These are phyloP conservation scores for Liolophura sinensis DNA, from an alignment of 1,140 invertebrate genomes.

Conservation along the genomic window DNA sequence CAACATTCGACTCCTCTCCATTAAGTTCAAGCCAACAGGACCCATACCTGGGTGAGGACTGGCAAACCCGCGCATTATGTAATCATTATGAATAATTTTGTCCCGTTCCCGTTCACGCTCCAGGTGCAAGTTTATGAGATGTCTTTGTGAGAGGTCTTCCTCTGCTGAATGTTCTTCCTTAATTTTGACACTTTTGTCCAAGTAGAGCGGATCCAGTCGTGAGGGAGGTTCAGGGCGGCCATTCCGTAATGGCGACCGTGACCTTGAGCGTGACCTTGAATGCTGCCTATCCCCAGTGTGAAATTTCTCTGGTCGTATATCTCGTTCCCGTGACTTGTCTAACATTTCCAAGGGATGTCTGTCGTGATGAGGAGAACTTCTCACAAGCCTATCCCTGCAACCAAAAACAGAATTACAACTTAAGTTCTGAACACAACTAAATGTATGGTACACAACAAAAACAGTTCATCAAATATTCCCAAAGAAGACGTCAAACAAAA, in stretches of 20 bases:
- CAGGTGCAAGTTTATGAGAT: constrained; percentile 1
- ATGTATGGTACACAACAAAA: no score
- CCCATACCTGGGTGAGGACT: constrained; percentile 9
- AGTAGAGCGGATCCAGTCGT: constrained; percentile 24
- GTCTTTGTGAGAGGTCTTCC: constrained; percentile 23
- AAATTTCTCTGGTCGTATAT: constrained; percentile 18
- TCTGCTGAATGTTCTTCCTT: constrained; percentile 39
- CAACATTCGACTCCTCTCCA: constrained; percentile 27
- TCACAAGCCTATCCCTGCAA: no score
- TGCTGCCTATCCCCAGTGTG: constrained; percentile 21
- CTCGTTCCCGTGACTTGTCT: constrained; percentile 15
- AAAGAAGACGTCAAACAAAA: no score
- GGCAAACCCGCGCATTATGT: constrained; percentile 9
- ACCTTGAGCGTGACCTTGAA: constrained; percentile 30
- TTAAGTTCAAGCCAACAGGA: constrained; percentile 12
- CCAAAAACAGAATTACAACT: no score
- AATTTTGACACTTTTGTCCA: constrained; percentile 32
- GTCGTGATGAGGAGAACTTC: no score
- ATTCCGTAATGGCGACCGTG: constrained; percentile 40
- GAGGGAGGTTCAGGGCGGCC: constrained; percentile 30
- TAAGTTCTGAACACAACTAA: no score
- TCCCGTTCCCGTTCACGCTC: constrained; percentile 26
- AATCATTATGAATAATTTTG: constrained; percentile 10
- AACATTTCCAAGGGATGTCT: constrained; percentile 9
- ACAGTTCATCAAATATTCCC: no score